phyloP scores from a whole-genome alignment of 2,797 vertebrate species.

The Smutsia gigantea region DNA sequence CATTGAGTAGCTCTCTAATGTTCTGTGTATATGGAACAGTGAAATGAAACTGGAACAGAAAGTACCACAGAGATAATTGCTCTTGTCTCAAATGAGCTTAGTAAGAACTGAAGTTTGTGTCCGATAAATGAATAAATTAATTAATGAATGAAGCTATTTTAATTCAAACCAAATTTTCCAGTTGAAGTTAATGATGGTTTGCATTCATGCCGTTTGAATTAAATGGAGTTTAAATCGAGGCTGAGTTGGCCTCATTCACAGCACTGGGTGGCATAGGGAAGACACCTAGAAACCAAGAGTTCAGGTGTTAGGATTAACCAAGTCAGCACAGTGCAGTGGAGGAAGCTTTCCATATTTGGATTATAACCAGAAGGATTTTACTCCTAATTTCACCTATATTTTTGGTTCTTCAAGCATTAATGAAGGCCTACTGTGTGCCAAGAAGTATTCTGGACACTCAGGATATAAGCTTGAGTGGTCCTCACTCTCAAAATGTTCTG shows the following conservation, averaged over 20 bases:
- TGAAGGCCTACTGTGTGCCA: background rate
- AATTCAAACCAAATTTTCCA: background rate
- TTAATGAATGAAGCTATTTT: background rate
- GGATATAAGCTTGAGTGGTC: background rate
- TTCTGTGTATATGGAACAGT: background rate
- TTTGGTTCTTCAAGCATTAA: background rate
- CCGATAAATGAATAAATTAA: background rate
- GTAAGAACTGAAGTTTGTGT: background rate
- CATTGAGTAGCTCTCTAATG: background rate
- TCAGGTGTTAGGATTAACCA: background rate
- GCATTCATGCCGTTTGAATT: constrained; percentile 17
- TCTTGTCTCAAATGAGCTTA: background rate
- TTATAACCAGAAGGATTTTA: background rate
- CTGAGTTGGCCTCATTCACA: background rate
- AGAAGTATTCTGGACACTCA: background rate
- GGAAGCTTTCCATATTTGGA: background rate
- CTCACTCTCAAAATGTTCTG: background rate
- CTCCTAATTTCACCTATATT: background rate
- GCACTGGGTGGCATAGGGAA: background rate
- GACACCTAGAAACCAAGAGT: background rate
- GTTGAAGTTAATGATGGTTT: background rate
- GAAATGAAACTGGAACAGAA: background rate
- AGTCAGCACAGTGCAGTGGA: background rate
- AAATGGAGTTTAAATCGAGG: background rate
- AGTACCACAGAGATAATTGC: background rate